These are phyloP conservation scores for Emys orbicularis DNA, from an alignment of 2,797 vertebrate genomes.

Conservation along the genomic window DNA sequence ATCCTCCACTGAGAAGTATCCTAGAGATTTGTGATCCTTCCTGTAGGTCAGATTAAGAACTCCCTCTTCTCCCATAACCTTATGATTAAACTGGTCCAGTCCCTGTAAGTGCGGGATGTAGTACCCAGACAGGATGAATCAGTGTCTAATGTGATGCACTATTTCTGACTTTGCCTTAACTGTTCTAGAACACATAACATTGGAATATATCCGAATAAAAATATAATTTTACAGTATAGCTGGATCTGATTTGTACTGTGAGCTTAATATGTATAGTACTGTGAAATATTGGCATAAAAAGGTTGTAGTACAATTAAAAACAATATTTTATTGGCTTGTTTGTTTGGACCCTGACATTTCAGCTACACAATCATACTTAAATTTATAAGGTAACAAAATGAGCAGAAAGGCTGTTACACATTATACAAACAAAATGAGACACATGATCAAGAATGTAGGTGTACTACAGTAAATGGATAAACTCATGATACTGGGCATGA, in stretches of 20 bases:
- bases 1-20: background rate
- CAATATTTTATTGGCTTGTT: background rate
- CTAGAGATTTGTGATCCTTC: background rate
- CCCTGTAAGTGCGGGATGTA: background rate
- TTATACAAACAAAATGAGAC: background rate
- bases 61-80: background rate
- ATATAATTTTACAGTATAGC: background rate
- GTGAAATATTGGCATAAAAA: background rate
- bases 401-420: background rate
- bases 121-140: background rate
- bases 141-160: background rate
- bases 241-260: background rate
- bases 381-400: background rate
- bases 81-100: background rate
- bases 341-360: background rate
- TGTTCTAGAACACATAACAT: background rate
- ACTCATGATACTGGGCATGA: background rate
- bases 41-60: background rate
- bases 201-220: background rate
- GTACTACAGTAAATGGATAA: background rate
- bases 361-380: accelerated
- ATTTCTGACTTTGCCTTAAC: background rate
- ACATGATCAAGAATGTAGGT: background rate
- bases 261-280: background rate
- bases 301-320: background rate